phyloP scores from a whole-genome alignment of 1,140 invertebrate species.

The Drosophila insularis region DNA sequence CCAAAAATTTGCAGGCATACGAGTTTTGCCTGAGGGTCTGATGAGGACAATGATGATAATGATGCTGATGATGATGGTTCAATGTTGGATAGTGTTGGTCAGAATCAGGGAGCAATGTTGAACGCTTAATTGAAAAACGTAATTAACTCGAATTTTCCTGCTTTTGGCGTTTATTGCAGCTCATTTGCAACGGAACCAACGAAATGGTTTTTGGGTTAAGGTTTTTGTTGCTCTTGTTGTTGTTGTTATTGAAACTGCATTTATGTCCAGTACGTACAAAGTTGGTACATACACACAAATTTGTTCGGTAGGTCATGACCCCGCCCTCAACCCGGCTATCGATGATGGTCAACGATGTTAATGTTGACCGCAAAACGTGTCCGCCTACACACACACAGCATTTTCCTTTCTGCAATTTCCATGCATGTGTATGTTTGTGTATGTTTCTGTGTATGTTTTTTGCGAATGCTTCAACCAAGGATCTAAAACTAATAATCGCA shows the following conservation, averaged over 20 bases:
- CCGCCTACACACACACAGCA: not conserved
- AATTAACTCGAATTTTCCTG: slow-evolving; percentile 79
- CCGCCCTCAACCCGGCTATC: not conserved
- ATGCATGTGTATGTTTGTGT: not conserved
- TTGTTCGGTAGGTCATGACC: slow-evolving; percentile 53
- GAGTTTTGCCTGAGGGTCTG: slow-evolving; percentile 13
- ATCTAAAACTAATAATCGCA: slow-evolving; percentile 12
- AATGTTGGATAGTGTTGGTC: slow-evolving; percentile 17
- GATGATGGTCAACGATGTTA: slow-evolving; percentile 52
- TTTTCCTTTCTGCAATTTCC: not conserved
- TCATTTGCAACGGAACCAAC: slow-evolving; percentile 70
- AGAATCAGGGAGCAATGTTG: slow-evolving; percentile 7
- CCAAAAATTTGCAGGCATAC: slow-evolving; percentile 48
- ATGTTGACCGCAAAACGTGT: slow-evolving; percentile 68
- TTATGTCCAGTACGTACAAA: slow-evolving; percentile 5
- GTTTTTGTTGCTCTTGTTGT: not conserved
- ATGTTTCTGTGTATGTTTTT: not conserved
- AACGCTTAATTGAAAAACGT: slow-evolving; percentile 79
- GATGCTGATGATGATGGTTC: not conserved
- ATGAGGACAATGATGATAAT: slow-evolving; percentile 4
- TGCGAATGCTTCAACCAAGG: not conserved
- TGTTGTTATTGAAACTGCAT: slow-evolving; percentile 34
- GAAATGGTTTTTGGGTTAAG: slow-evolving; percentile 41
- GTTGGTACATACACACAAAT: slow-evolving; percentile 31
- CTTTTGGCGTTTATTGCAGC: slow-evolving; percentile 78